Evolutionary conservation across 2,888 invertebrate species (phyloP).

Genomic region (Volucella zonaria): DNA sequence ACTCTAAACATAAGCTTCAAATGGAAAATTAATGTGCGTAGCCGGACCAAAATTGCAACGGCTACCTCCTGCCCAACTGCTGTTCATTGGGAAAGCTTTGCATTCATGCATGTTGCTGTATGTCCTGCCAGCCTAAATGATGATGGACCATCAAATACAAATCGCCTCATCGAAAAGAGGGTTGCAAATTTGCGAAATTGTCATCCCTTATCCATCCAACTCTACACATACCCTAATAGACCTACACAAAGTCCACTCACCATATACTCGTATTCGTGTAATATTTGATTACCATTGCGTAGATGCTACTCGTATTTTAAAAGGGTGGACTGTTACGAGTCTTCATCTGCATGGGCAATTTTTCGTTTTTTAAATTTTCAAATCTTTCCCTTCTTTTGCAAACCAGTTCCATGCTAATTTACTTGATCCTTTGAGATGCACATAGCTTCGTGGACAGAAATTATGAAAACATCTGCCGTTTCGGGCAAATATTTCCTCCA

Average conservation of each 20-base stretch:
- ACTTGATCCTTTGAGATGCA: slow-evolving; percentile 38
- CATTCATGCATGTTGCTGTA: not conserved
- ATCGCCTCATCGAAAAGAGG: slow-evolving; percentile 22
- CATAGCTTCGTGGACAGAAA: slow-evolving; percentile 32
- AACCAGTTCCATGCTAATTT: slow-evolving; percentile 40
- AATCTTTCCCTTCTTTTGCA: slow-evolving; percentile 18
- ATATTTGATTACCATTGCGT: slow-evolving; percentile 2
- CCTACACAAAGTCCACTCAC: slow-evolving; percentile 23
- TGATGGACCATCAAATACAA: slow-evolving; percentile 15
- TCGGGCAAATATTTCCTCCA: slow-evolving; percentile 34
- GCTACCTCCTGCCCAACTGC: slow-evolving; percentile 17
- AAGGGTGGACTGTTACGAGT: slow-evolving; percentile 16
- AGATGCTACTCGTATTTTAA: slow-evolving; percentile 7
- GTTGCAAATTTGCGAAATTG: slow-evolving; percentile 52
- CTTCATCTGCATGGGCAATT: slow-evolving; percentile 41
- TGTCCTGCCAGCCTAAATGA: not conserved
- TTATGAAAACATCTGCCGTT: slow-evolving; percentile 55
- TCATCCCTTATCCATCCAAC: slow-evolving; percentile 4
- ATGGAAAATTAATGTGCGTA: slow-evolving; percentile 29
- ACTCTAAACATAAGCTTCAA: not conserved
- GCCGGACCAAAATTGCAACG: slow-evolving; percentile 9
- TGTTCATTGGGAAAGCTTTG: not conserved
- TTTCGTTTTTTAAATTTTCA: slow-evolving; percentile 9
- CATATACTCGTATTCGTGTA: slow-evolving; percentile 8
- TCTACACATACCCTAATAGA: slow-evolving; percentile 34